Percentiles rank a stretch among this genome's conserved stretches.
These are phyloP conservation scores for Psittacula echo DNA, from an alignment of 2,797 vertebrate genomes.

Conservation along the genomic window DNA sequence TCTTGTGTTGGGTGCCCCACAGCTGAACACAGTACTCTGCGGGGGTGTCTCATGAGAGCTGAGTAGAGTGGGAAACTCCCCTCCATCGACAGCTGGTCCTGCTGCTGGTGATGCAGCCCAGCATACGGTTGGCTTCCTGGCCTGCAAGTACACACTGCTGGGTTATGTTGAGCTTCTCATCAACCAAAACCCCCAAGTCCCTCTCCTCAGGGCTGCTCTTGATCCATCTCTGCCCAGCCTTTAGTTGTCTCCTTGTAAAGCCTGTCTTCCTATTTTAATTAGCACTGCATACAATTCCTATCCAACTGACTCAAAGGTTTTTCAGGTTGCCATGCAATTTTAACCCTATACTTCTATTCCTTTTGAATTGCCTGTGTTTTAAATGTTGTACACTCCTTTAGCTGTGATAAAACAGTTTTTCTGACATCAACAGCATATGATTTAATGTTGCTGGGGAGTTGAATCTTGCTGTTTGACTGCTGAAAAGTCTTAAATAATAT, in stretches of 20 bases:
- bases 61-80: neutral
- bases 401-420: neutral
- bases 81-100: neutral
- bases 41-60: neutral
- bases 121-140: neutral
- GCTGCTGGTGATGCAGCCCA: neutral
- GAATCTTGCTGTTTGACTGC: neutral
- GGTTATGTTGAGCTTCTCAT: neutral
- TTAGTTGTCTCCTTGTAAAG: neutral
- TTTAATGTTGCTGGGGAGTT: neutral
- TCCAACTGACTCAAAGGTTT: neutral
- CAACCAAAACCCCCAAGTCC: neutral
- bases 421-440: neutral
- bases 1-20: neutral
- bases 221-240: neutral
- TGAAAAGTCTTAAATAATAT: neutral
- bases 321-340: neutral
- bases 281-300: neutral
- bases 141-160: neutral
- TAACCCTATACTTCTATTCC: neutral
- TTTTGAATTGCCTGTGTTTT: neutral
- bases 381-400: neutral
- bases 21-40: neutral
- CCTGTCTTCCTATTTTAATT: neutral
- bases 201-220: neutral